Evolutionary conservation across 2,888 invertebrate species (phyloP).

Genomic region (Aquatica leii): DNA sequence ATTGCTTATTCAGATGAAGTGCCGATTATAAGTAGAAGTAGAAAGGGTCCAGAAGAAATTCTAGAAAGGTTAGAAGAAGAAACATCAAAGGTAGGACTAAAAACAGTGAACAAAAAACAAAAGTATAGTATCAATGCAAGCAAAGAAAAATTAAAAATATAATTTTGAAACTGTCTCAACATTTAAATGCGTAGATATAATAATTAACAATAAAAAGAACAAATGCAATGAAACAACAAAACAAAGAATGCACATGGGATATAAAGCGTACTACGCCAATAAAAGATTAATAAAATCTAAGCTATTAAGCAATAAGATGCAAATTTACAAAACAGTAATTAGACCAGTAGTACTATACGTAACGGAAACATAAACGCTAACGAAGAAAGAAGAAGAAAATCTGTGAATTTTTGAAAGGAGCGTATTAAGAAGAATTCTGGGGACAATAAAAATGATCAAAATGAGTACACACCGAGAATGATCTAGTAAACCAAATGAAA

Average conservation of each 20-base stretch:
- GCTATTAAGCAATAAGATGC: neutral
- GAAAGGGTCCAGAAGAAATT: neutral
- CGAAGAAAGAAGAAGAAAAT: conserved; percentile 10
- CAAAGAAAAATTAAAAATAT: neutral
- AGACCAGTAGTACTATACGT: conserved; percentile 8
- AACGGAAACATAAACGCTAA: conserved; percentile 3
- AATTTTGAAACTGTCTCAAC: neutral
- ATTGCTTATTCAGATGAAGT: neutral
- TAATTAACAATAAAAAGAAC: neutral
- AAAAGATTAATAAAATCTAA: neutral
- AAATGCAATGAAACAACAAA: conserved; percentile 5
- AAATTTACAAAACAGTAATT: conserved; percentile 8
- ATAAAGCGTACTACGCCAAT: conserved; percentile 1
- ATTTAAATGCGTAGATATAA: conserved; percentile 1
- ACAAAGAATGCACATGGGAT: conserved; percentile 8
- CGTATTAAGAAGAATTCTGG: neutral
- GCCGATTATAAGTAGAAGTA: conserved; percentile 1
- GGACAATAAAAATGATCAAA: neutral
- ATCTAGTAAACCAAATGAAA: neutral
- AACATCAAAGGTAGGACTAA: conserved; percentile 2
- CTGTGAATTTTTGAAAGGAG: conserved; percentile 4
- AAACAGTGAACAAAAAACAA: neutral
- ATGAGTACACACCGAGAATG: neutral
- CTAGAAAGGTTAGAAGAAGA: conserved; percentile 1
- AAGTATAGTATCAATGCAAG: neutral